phyloP scores from a whole-genome alignment of 2,888 invertebrate genomes.

The Lottia gigantea region DNA sequence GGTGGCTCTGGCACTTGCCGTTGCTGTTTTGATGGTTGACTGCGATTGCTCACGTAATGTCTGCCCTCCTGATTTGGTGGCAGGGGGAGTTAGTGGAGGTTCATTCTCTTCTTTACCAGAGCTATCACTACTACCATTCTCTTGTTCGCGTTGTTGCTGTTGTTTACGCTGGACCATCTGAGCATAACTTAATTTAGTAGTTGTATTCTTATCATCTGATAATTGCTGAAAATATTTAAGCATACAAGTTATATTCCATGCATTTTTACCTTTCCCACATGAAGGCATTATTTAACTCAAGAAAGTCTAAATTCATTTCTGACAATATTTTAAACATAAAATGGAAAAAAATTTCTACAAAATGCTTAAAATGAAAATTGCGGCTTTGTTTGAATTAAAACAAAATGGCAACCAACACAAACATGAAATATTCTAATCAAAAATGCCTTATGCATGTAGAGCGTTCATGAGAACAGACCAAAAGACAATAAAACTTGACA shows the following conservation, averaged over 20 bases:
- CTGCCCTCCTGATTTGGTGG: conserved; percentile 29
- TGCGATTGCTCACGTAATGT: conserved; percentile 48
- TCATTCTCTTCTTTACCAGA: conserved; percentile 21
- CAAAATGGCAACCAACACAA: too few species aligned
- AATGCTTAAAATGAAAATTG: too few species aligned
- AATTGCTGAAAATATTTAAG: background rate
- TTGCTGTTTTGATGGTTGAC: conserved; percentile 36
- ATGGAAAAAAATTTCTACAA: too few species aligned
- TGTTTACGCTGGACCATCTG: conserved; percentile 52
- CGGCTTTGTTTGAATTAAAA: too few species aligned
- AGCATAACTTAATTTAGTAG: conserved; percentile 54
- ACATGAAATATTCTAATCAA: too few species aligned
- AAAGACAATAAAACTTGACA: too few species aligned
- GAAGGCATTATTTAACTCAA: too few species aligned
- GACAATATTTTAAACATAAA: too few species aligned
- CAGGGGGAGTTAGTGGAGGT: conserved; percentile 19
- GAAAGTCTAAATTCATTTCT: too few species aligned
- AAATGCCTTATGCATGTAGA: too few species aligned
- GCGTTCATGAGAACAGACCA: too few species aligned
- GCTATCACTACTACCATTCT: conserved; percentile 20
- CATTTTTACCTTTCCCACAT: background rate
- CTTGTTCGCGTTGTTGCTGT: conserved; percentile 28
- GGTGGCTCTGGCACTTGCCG: conserved; percentile 32
- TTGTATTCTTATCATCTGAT: conserved; percentile 21
- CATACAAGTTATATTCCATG: background rate